Percentiles rank a stretch among this genome's conserved stretches.
These are phyloP conservation scores for Ranitomeya variabilis DNA, from an alignment of 2,113 vertebrate genomes.

Conservation along the genomic window DNA sequence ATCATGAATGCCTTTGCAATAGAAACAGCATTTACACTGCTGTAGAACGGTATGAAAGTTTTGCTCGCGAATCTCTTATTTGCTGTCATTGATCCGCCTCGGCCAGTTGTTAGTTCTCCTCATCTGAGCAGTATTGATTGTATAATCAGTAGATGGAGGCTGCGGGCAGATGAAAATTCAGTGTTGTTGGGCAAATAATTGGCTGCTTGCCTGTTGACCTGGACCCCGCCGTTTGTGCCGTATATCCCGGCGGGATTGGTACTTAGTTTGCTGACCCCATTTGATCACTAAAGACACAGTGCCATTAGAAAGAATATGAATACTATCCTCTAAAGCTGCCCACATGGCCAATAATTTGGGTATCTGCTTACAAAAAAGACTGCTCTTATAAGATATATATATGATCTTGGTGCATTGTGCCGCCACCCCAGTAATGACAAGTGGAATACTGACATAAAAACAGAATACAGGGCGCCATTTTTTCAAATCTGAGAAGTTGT, in stretches of 20 bases:
- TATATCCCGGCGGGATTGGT: constrained; percentile 71
- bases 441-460: neutral
- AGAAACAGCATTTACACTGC: constrained; percentile 87
- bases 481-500: neutral
- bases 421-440: neutral
- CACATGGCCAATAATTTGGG: constrained; percentile 68
- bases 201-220: constrained; percentile 95
- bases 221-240: constrained; percentile 80
- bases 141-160: constrained; percentile 96
- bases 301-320: constrained; percentile 81
- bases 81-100: constrained; percentile 96
- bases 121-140: constrained; percentile 97
- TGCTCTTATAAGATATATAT: constrained; percentile 3
- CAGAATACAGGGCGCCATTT: too few relatives aligned
- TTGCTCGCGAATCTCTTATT: constrained; percentile 97
- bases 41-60: constrained; percentile 97
- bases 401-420: neutral
- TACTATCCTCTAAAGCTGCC: constrained; percentile 76
- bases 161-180: constrained; percentile 96
- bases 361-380: constrained; percentile 58
- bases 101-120: constrained; percentile 99
- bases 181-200: constrained; percentile 96
- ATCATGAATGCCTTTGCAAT: constrained; percentile 88
- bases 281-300: constrained; percentile 70
- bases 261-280: constrained; percentile 79